These are phyloP conservation scores for Drosophila paucipuncta DNA, from an alignment of 2,888 invertebrate species.

Conservation along the genomic window DNA sequence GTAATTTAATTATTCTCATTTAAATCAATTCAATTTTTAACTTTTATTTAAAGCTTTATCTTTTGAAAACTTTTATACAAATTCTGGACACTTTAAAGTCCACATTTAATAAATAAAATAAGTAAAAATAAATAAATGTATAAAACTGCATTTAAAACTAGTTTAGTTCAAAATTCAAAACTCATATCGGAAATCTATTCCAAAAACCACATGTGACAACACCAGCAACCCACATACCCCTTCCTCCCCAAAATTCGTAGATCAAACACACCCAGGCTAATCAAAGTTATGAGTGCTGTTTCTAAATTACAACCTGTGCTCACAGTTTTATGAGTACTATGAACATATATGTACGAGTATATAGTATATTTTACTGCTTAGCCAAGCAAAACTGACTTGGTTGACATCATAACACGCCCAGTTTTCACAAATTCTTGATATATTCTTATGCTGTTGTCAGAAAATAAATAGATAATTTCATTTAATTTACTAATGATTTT, in stretches of 20 bases:
- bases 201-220: background rate
- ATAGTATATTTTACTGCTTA: constrained; percentile 1
- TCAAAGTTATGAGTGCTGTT: background rate
- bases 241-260: too few species aligned
- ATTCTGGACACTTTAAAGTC: background rate
- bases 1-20: background rate
- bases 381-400: constrained; percentile 5
- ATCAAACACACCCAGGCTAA: background rate
- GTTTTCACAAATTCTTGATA: constrained; percentile 23
- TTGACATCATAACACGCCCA: constrained; percentile 55
- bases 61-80: background rate
- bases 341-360: background rate
- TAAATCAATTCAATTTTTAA: background rate
- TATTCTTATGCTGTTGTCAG: constrained; percentile 28
- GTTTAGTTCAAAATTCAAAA: background rate
- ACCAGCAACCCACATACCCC: background rate
- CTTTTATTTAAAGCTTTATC: rapidly evolving
- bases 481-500: constrained; percentile 67
- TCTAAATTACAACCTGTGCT: background rate
- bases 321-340: background rate
- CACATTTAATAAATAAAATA: background rate
- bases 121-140: background rate
- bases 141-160: rapidly evolving
- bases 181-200: background rate
- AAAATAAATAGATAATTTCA: constrained; percentile 65